A percentile compares a stretch with the other conserved stretches of the same genome.
Conservation (phyloP, 2,888 invertebrate species). For the Sesia apiformis region DNA sequence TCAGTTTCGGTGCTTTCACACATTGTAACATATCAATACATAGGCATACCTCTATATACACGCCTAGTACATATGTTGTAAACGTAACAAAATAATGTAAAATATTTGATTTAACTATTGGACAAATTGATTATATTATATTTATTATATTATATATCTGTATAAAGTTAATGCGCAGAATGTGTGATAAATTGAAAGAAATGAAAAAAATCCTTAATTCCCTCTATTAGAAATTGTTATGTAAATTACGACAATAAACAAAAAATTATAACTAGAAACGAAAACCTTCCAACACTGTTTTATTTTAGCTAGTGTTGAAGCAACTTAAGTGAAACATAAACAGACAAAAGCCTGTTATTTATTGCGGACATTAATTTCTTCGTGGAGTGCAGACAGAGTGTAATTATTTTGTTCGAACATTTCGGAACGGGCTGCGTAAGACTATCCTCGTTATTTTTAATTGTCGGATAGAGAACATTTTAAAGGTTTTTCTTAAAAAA, state of each 20-base stretch:
- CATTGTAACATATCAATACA: too few relatives aligned
- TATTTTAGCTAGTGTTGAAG: constrained; percentile 22
- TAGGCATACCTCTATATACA: too few relatives aligned
- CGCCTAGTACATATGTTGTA: too few relatives aligned
- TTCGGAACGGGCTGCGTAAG: constrained; percentile 13
- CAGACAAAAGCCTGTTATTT: constrained; percentile 3
- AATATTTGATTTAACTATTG: too few relatives aligned
- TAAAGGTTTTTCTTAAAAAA: not conserved
- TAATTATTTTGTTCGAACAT: constrained; percentile 24
- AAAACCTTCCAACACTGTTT: constrained; percentile 2
- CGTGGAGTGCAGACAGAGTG: constrained; percentile 23
- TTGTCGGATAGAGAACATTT: not conserved
- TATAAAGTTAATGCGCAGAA: too few relatives aligned
- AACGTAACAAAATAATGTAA: too few relatives aligned
- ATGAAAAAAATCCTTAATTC: too few relatives aligned
- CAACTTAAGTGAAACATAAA: constrained; percentile 38
- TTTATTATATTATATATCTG: too few relatives aligned
- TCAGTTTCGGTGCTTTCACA: too few relatives aligned
- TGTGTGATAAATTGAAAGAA: too few relatives aligned
- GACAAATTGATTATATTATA: too few relatives aligned
- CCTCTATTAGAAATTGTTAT: too few relatives aligned
- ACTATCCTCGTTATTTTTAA: constrained; percentile 2
- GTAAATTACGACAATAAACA: not conserved
- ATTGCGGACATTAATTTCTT: constrained; percentile 4
- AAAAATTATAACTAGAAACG: not conserved